Evolutionary conservation across 1,140 invertebrate genomes (phyloP).

Genomic region (Atta texana): DNA sequence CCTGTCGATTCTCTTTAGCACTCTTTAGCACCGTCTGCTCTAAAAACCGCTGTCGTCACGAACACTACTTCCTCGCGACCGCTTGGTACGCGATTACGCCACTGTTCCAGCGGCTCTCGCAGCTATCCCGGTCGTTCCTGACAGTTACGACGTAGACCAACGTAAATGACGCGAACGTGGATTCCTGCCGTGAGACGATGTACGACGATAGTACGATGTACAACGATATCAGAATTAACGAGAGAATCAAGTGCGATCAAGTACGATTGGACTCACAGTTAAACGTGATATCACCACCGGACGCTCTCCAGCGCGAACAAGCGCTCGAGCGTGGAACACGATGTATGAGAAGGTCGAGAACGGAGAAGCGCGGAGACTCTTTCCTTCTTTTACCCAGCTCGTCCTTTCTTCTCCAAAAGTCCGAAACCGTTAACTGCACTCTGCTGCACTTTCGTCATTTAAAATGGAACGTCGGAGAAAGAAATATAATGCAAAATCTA

Average conservation of each 20-base stretch:
- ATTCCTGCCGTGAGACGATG: background rate
- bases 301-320: constrained; percentile 35
- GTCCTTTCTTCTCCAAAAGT: background rate
- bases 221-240: background rate
- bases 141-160: background rate
- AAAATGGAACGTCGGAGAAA: background rate
- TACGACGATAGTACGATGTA: background rate
- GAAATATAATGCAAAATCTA: background rate
- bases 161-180: background rate
- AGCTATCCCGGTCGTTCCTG: background rate
- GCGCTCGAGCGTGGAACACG: background rate
- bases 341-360: background rate
- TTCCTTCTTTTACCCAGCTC: background rate
- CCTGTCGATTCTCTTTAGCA: constrained; percentile 2
- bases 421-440: background rate
- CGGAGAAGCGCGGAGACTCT: background rate
- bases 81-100: background rate
- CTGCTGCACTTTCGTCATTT: background rate
- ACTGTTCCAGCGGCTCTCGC: background rate
- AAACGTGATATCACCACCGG: background rate
- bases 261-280: background rate
- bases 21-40: background rate
- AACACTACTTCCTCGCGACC: constrained; percentile 2
- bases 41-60: background rate
- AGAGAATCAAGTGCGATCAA: background rate